These are phyloP conservation scores for Tuberolachnus salignus DNA, from an alignment of 2,888 invertebrate species.

Conservation along the genomic window DNA sequence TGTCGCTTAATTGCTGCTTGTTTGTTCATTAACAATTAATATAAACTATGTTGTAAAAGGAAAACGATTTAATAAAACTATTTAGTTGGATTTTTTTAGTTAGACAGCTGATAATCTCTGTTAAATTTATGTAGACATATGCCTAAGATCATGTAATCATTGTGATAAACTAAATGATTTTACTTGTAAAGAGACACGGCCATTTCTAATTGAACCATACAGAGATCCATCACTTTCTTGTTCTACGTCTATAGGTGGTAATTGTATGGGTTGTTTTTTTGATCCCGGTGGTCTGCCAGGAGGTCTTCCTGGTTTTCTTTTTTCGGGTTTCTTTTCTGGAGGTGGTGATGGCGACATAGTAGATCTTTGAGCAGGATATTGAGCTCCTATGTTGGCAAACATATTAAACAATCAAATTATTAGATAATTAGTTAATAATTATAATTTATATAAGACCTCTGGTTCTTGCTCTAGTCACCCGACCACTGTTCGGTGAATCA, in stretches of 20 bases:
- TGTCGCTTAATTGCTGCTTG: no score
- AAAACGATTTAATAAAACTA: no score
- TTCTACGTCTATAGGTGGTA: slow-evolving; percentile 34
- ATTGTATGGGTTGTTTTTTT: slow-evolving; percentile 46
- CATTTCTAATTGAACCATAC: slow-evolving; percentile 82
- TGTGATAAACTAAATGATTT: background rate
- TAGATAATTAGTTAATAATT: background rate
- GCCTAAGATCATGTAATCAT: no score
- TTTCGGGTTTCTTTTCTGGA: slow-evolving; percentile 44
- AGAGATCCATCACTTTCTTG: slow-evolving; percentile 62
- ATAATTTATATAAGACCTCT: slow-evolving; percentile 48
- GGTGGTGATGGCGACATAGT: slow-evolving; percentile 48
- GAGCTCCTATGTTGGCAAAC: slow-evolving; percentile 19
- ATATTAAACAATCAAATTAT: background rate
- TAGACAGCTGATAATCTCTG: no score
- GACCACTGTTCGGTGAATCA: slow-evolving; percentile 48
- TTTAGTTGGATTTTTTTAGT: no score
- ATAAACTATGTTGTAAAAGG: no score
- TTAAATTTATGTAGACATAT: no score
- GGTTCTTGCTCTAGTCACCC: slow-evolving; percentile 57
- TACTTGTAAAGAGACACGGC: slow-evolving; percentile 63
- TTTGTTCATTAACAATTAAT: no score
- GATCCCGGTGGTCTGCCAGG: slow-evolving; percentile 49
- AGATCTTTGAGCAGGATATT: slow-evolving; percentile 49
- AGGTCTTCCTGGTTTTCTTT: slow-evolving; percentile 51